Conservation (phyloP, 1,140 invertebrate genomes). For the Ridgeia piscesae region DNA sequence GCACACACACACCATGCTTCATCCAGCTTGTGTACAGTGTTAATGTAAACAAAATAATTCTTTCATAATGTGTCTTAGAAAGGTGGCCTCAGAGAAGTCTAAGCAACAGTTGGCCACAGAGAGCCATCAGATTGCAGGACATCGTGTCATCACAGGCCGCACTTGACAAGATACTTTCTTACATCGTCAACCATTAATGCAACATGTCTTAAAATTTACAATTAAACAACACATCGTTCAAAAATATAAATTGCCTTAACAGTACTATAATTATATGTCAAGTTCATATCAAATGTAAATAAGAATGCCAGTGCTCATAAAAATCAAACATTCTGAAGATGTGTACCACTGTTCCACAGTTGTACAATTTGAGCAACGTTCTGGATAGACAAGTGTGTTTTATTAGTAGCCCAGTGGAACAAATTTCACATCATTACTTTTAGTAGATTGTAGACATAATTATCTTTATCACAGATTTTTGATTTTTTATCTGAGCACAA, state of each 20-base stretch:
- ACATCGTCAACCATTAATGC: neutral
- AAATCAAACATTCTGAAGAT: neutral
- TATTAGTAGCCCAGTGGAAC: neutral
- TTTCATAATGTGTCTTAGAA: neutral
- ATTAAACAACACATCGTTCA: neutral
- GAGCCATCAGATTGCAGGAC: slow-evolving; percentile 3
- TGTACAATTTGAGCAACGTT: neutral
- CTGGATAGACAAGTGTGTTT: neutral
- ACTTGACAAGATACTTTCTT: neutral
- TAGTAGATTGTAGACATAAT: too few species aligned
- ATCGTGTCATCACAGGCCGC: neutral
- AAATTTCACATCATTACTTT: too few species aligned
- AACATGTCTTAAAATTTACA: neutral
- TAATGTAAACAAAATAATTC: neutral
- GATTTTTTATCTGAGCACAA: neutral
- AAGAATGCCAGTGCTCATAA: neutral
- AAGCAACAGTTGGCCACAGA: neutral
- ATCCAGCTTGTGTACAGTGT: neutral
- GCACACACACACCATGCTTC: neutral
- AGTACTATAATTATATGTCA: neutral
- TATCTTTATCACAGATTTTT: neutral
- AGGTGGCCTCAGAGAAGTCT: neutral
- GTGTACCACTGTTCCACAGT: neutral
- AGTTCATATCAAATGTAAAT: neutral
- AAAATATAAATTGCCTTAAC: neutral